Evolutionary conservation across 2,113 vertebrate species (phyloP).

Genomic region (Apteryx mantelli): DNA sequence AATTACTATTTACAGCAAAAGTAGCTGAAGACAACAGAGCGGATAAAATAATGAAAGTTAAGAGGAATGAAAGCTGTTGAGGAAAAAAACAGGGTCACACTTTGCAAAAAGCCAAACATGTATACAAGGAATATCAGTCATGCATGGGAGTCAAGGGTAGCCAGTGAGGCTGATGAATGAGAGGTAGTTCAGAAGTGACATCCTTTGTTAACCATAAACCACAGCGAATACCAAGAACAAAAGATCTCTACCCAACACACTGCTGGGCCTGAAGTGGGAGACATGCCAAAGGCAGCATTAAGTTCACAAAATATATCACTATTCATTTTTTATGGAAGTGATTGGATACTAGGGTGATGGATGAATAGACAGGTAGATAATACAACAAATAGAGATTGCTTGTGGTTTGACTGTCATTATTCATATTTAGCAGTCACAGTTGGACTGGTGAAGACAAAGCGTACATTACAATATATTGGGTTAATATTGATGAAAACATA

Average conservation of each 20-base stretch:
- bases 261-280: background rate
- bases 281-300: slow-evolving; percentile 21
- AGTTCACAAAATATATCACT: background rate
- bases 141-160: background rate
- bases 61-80: background rate
- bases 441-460: slow-evolving; percentile 36
- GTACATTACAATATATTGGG: background rate
- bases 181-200: background rate
- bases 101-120: background rate
- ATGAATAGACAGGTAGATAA: slow-evolving; percentile 38
- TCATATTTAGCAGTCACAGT: slow-evolving; percentile 36
- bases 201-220: background rate
- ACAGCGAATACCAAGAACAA: background rate
- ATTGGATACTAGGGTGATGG: background rate
- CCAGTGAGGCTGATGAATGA: background rate
- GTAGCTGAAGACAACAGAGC: background rate
- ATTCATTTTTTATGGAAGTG: slow-evolving; percentile 7
- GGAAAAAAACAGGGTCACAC: background rate
- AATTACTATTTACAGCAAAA: background rate
- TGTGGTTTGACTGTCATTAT: background rate
- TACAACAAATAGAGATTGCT: background rate
- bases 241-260: background rate
- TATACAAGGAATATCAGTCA: background rate
- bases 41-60: background rate
- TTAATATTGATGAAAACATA: slow-evolving; percentile 48